Evolutionary conservation across 92 coral and sea anemone species (phyloP), one percentile per base, ranked within the genome.

Genomic region (Heliopora coerulea): DNA sequence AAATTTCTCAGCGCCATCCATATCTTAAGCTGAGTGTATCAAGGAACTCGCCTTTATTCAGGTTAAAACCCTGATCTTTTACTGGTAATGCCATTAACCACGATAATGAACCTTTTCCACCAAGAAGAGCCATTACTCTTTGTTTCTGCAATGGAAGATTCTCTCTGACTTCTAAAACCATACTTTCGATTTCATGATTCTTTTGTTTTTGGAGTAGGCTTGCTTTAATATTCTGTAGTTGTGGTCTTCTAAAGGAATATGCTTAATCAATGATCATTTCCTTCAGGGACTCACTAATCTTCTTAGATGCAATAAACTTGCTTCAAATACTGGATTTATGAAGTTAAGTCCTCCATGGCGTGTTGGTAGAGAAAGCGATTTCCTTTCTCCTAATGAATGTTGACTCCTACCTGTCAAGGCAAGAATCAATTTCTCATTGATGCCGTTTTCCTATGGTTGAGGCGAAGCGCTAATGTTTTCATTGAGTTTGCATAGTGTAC

Each of bases 311-410:
- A 40, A 21, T 13, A 41, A 65, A 23, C 24, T 65, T 50, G 73
- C 73, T 44, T 40, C 56, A 20, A 24, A 9, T 0, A 44, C 56
- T 37, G 54, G 52, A 64, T 64, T 64, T 2, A 21, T 41, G 50
- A 64, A 33, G 14, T 33, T 64, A 26, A 64, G 54, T 19, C 73
- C 73, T 6, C 56, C 73, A 25, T 65, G 28, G 10, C 73, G 56
- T 40, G 34, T 40, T 23, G 73, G 73, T 28, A 65, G 24, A 6
- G 73, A 24, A 11, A 65, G 30, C 29, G 41, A 44, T 30, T 35
- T 64, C 20, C 72, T 64, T 64, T 64, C 72, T 37, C 2, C 72
- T 1, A 15, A 18, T 18, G 72, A 65, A 23, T 56, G 20, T 11
- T 65, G 73, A 44, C 56, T 10, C 26, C 65, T 24, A 28, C 31